phyloP scores from a whole-genome alignment of 2,113 vertebrate species.

The Erythrocercus mccallii region DNA sequence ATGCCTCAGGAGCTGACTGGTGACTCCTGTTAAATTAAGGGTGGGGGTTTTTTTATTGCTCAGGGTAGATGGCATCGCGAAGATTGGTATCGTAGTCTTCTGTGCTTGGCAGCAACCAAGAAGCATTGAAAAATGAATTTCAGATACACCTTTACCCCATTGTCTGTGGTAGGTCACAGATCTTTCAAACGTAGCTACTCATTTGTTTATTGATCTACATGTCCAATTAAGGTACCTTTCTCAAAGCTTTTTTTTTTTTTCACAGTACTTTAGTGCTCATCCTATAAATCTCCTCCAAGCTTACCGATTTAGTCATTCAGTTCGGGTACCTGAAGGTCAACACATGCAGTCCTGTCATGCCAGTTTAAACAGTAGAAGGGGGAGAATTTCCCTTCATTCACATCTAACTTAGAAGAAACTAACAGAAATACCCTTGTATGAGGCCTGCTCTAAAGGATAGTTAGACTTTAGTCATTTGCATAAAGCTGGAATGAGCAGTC shows the following conservation, averaged over 20 bases:
- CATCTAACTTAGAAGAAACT: neutral
- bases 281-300: neutral
- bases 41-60: neutral
- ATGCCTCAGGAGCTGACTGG: neutral
- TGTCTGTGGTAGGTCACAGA: neutral
- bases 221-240: neutral
- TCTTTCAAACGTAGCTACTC: neutral
- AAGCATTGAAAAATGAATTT: neutral
- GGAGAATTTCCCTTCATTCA: neutral
- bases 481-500: neutral
- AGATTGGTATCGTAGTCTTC: neutral
- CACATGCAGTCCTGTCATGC: rapidly evolving
- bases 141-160: neutral
- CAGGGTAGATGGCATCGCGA: neutral
- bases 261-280: neutral
- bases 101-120: neutral
- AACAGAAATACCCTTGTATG: neutral
- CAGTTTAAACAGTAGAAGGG: neutral
- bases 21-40: neutral
- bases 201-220: rapidly evolving
- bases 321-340: neutral
- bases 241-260: neutral
- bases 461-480: neutral
- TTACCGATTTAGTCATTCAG: neutral
- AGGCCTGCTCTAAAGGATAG: neutral